Evolutionary conservation across 2,888 invertebrate species (phyloP).

Genomic region (Incurvaria masculella): DNA sequence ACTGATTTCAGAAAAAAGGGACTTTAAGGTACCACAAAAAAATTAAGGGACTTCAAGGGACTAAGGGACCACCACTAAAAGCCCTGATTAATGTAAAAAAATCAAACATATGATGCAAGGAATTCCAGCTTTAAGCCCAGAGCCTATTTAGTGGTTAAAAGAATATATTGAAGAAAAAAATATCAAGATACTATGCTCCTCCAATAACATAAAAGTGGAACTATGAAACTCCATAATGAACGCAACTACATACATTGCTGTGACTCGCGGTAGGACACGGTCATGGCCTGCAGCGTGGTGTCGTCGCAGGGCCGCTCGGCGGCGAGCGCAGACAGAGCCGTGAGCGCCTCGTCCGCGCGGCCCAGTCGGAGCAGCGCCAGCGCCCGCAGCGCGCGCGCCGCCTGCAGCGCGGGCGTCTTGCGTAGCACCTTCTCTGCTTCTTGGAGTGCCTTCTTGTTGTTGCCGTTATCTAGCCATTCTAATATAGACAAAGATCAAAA

Average conservation of each 20-base stretch:
- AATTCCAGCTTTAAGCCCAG: not conserved
- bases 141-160: not conserved
- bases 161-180: not conserved
- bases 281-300: slow-evolving; percentile 91
- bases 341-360: slow-evolving; percentile 73
- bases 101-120: not conserved
- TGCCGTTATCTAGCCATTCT: slow-evolving; percentile 95
- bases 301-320: slow-evolving; percentile 85
- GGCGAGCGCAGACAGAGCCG: slow-evolving; percentile 72
- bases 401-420: slow-evolving; percentile 85
- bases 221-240: not conserved
- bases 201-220: not conserved
- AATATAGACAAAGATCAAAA: too few species aligned
- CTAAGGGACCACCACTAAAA: too few species aligned
- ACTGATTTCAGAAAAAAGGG: too few species aligned
- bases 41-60: too few species aligned
- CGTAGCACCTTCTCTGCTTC: slow-evolving; percentile 95
- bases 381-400: slow-evolving; percentile 91
- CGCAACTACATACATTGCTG: slow-evolving; percentile 71
- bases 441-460: slow-evolving; percentile 95
- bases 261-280: slow-evolving; percentile 91
- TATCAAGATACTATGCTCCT: too few species aligned
- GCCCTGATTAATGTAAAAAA: too few species aligned
- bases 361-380: slow-evolving; percentile 88
- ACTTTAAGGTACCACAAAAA: too few species aligned